Percentiles rank a stretch among this genome's conserved stretches.
Conservation (phyloP, 2,797 vertebrate species). For the Malurus leucopterus region DNA sequence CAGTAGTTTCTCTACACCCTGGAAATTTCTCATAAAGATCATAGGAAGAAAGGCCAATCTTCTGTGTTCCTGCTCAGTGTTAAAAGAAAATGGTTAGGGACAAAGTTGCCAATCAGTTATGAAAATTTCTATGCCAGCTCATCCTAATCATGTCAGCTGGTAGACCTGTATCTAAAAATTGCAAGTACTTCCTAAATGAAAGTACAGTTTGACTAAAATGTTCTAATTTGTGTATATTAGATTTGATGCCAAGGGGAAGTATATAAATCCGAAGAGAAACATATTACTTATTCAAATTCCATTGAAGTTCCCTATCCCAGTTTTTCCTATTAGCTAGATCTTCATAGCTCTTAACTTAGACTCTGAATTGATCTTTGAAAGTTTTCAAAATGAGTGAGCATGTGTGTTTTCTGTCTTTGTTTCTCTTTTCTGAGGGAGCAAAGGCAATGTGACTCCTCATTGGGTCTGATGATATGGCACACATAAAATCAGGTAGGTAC, state of each 20-base stretch:
- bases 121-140: not conserved
- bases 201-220: not conserved
- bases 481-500: not conserved
- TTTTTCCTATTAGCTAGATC: not conserved
- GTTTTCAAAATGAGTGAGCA: not conserved
- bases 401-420: not conserved
- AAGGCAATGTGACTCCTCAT: not conserved
- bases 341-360: not conserved
- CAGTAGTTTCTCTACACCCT: not conserved
- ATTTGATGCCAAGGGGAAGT: not conserved
- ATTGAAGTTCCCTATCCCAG: not conserved
- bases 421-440: not conserved
- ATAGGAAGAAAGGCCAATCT: not conserved
- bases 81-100: not conserved
- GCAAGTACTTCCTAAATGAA: not conserved
- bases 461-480: not conserved
- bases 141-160: not conserved
- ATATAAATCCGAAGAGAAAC: not conserved
- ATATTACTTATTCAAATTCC: not conserved
- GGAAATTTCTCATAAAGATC: constrained; percentile 3
- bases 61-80: not conserved
- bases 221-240: not conserved
- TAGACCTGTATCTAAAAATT: not conserved
- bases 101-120: not conserved
- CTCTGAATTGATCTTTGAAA: not conserved